Percentiles rank a stretch among this genome's conserved stretches.
Conservation (phyloP, 2,113 vertebrate genomes). For the western clawed frog (Xenopus tropicalis) region DNA sequence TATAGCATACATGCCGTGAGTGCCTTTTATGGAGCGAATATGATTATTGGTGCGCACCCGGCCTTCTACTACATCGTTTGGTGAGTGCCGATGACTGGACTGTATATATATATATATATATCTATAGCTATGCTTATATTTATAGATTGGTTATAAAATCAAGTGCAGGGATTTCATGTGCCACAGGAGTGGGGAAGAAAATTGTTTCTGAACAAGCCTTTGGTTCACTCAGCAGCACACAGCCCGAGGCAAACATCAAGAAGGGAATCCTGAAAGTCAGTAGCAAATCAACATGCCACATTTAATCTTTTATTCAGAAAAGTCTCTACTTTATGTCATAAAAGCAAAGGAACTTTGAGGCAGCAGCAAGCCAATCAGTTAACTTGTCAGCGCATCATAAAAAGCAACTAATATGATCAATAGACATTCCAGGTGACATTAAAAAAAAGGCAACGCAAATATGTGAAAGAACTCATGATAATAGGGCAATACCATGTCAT, state of each 20-base stretch:
- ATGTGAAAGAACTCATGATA: background rate
- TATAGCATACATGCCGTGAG: too few species aligned
- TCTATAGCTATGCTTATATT: too few species aligned
- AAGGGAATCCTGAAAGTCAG: constrained; percentile 32
- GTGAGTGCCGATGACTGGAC: too few species aligned
- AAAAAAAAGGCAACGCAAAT: background rate
- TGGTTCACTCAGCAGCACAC: constrained; percentile 26
- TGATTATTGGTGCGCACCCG: too few species aligned
- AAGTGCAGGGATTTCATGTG: too few species aligned
- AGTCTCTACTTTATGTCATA: constrained; percentile 20
- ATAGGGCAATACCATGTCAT: background rate
- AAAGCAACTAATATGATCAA: background rate
- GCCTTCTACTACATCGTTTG: too few species aligned
- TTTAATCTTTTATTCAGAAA: constrained; percentile 35
- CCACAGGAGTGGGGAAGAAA: background rate
- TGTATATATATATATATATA: too few species aligned
- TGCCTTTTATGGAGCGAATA: too few species aligned
- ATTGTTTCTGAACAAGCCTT: constrained; percentile 22
- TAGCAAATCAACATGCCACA: constrained; percentile 38
- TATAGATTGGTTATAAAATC: too few species aligned
- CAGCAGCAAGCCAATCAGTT: constrained; percentile 13
- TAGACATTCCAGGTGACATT: background rate
- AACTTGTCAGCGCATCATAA: background rate
- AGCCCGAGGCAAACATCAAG: constrained; percentile 26
- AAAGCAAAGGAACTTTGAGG: constrained; percentile 1